A percentile compares a stretch with the other conserved stretches of the same genome.
Conservation (phyloP, 2,797 vertebrate species). For the Halcyon chelicuti region DNA sequence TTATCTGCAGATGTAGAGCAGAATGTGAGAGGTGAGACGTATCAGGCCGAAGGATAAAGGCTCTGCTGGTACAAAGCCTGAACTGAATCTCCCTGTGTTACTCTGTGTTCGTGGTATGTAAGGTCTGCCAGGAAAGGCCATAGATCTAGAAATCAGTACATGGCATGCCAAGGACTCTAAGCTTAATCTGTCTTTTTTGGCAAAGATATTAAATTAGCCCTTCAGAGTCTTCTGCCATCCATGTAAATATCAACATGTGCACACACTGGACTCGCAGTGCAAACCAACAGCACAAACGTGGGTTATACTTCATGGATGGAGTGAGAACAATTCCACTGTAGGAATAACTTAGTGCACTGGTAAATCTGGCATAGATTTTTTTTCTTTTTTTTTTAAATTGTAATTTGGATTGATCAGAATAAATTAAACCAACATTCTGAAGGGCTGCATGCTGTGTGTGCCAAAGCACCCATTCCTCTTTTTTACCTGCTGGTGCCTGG, state of each 20-base stretch:
- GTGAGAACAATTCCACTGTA: neutral
- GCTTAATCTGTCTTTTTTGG: neutral
- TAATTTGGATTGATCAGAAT: too few species aligned
- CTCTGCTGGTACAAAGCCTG: neutral
- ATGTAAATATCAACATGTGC: neutral
- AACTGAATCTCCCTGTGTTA: neutral
- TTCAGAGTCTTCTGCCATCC: neutral
- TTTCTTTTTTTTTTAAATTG: neutral
- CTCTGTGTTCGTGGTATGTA: neutral
- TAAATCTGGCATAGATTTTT: neutral
- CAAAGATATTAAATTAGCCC: neutral
- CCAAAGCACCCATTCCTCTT: neutral
- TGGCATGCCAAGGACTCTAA: neutral
- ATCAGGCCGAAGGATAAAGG: neutral
- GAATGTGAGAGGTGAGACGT: neutral
- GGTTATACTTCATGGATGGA: neutral
- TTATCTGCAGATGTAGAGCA: slow-evolving; percentile 1
- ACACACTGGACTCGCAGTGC: neutral
- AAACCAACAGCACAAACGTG: neutral
- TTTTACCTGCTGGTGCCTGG: neutral
- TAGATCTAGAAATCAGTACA: neutral
- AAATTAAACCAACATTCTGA: neutral
- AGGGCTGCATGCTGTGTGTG: neutral
- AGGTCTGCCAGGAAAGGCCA: neutral
- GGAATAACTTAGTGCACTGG: neutral